Base-by-base conservation (phyloP, 1,140 invertebrate genomes). In the Bilobella aurantiaca region DNA sequence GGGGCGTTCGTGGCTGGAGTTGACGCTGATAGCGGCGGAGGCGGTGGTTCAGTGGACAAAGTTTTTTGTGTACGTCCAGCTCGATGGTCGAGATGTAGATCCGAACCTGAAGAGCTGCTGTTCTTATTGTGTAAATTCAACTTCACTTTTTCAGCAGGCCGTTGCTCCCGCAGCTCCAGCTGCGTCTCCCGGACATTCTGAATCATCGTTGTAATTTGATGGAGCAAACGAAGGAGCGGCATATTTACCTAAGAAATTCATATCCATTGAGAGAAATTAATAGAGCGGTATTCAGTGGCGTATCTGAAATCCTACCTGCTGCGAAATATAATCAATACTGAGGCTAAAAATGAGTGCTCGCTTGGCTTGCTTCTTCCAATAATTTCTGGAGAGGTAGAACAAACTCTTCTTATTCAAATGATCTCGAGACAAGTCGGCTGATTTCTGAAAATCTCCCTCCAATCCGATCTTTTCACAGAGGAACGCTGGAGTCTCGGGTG, bases 121-220 rank as follows among this genome's bases (percentile, higher is more conserved):
- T 67, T 71, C 53, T 75, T 72, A 63, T 75, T 73, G 1, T 57
- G 62, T 5, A 67, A 58, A 57, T 63, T 74, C 25, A 74, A 73
- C 1, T 73, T 66, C 79, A 69, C 77, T 76, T 59, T 80, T 76
- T 66, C 78, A 84, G 83, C 69, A 87, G 88, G 68, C 85, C 87
- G 74, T 85, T 87, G 76, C 65, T 82, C 78, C 66, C 80, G 77
- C 58, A 97, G 80, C 73, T 95, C 92, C 73, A 88, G 87, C 75
- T 93, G 89, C 1, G 93, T 96, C 74, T 95, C 91, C 74, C 93
- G 92, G 2, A 96, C 91, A 79, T 96, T 97, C 77, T 94, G 91
- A 78, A 96, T 95, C 91, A 98, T 96, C 68, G 93, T 95, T 69
- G 88, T 91, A 69, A 98, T 94, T 79, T 98, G 95, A 81, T 97